A percentile compares a stretch with the other conserved stretches of the same genome.
These are phyloP conservation scores for Bufotes viridis DNA, from an alignment of 2,797 vertebrate genomes.

Conservation along the genomic window DNA sequence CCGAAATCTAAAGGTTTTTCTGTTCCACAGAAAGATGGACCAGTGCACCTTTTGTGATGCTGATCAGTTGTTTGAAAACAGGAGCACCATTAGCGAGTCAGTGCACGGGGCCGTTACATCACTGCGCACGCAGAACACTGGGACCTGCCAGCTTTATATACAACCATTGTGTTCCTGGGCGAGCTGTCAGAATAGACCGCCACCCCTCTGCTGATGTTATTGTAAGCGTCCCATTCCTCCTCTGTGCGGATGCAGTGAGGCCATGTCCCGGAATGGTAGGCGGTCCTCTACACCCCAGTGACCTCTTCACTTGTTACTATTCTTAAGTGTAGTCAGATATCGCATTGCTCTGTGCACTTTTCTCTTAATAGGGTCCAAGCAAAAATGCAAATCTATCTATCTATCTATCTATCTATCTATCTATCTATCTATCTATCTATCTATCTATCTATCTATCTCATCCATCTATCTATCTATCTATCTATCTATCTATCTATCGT, in stretches of 20 bases:
- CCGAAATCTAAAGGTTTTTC: slow-evolving; percentile 51
- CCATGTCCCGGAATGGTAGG: slow-evolving; percentile 43
- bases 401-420: no score
- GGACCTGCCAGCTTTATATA: slow-evolving; percentile 40
- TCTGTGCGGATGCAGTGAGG: background rate
- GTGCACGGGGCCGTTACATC: slow-evolving; percentile 50
- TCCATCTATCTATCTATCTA: no score
- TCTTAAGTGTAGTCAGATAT: background rate
- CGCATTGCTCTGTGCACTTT: background rate
- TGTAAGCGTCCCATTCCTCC: slow-evolving; percentile 24
- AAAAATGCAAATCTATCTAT: background rate
- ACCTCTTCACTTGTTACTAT: background rate
- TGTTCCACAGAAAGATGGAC: slow-evolving; percentile 44
- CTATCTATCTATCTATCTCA: no score
- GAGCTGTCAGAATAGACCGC: slow-evolving; percentile 51
- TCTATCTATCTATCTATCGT: no score
- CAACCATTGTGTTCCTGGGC: slow-evolving; percentile 50
- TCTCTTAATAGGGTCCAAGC: background rate
- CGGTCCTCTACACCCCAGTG: slow-evolving; percentile 1
- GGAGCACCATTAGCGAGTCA: slow-evolving; percentile 57
- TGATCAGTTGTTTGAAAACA: slow-evolving; percentile 62
- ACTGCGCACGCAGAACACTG: slow-evolving; percentile 37
- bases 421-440: no score
- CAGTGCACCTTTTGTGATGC: slow-evolving; percentile 61
- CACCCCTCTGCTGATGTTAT: slow-evolving; percentile 34